phyloP scores from a whole-genome alignment of 2,888 invertebrate genomes.

The Drosophila lutescens region DNA sequence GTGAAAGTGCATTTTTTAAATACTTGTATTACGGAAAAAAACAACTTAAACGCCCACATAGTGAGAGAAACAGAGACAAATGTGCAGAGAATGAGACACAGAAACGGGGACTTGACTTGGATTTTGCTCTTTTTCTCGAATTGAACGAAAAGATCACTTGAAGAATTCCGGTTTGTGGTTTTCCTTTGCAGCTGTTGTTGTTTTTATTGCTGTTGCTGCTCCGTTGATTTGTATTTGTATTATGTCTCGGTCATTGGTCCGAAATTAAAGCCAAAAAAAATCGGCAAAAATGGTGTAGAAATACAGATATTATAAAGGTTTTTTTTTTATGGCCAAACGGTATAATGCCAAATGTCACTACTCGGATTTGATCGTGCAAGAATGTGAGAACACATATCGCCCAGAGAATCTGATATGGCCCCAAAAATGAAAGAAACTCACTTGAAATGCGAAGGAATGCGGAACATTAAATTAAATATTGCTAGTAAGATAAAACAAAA shows the following conservation, averaged over 20 bases:
- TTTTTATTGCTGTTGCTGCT: constrained; percentile 52
- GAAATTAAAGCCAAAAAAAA: constrained; percentile 49
- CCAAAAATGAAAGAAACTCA: constrained; percentile 28
- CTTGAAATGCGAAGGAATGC: constrained; percentile 56
- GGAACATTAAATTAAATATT: constrained; percentile 33
- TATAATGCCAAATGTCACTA: constrained; percentile 68
- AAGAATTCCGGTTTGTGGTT: constrained; percentile 77
- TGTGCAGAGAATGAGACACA: constrained; percentile 33
- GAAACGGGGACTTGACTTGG: constrained; percentile 23
- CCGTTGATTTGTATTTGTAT: constrained; percentile 61
- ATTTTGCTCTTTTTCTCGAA: constrained; percentile 49
- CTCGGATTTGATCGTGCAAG: constrained; percentile 61
- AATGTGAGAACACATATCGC: constrained; percentile 48
- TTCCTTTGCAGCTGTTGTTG: constrained; percentile 48
- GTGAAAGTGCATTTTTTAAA: constrained; percentile 69
- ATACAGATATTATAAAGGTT: constrained; percentile 37
- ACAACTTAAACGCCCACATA: constrained; percentile 1
- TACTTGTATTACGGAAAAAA: constrained; percentile 4
- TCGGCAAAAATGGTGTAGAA: constrained; percentile 34
- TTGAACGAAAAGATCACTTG: constrained; percentile 76
- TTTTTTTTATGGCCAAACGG: constrained; percentile 14
- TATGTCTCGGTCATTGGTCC: constrained; percentile 80
- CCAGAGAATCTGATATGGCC: constrained; percentile 24
- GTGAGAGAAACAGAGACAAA: constrained; percentile 35
- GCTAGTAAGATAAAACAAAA: constrained; percentile 22